Evolutionary conservation across 2,888 invertebrate genomes (phyloP), one percentile per base, ranked within the genome.

Genomic region (Drosophila merina): DNA sequence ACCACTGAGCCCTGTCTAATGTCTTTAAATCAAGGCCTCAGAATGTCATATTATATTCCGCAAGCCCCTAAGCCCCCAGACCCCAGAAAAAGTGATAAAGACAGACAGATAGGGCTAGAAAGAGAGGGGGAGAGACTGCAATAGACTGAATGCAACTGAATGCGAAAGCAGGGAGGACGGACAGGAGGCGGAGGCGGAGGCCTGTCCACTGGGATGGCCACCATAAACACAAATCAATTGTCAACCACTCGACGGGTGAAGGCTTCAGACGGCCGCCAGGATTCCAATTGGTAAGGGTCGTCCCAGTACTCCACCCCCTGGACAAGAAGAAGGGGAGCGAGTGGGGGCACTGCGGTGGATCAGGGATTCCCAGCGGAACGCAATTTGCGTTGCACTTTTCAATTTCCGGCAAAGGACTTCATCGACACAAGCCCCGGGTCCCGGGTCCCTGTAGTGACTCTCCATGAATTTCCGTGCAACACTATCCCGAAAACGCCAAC

Each of bases 201-300:
- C 20, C 31, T 47, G 33, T 49, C 60, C 49, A 69, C 42, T 56
- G 56, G 47, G 47, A 58, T 45, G 58, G 57, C 63, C 50, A 72
- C 72, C 84, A 82, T 86, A 82, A 86, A 84, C 86, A 83, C 82
- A 83, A 83, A 83, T 84, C 86, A 83, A 83, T 83, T 83, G 82
- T 84, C 86, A 86, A 81, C 75, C 86, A 82, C 84, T 86, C 79
- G 82, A 71, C 77, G 68, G 67, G 55, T 42, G 42, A 69, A 52
- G 76, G 70, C 59, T 70, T 64, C 64, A 64, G 64, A 66, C 64
- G 64, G 30, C 64, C 26, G 66, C 30, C 63, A 54, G 63, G 45
- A 64, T 40, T 50, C 42, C 49, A 25, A 42, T 49, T 49, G 28
- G 20, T 25, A 4, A 2, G 10, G 10, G 30, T n/a, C 38, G 4